Evolutionary conservation across 2,888 invertebrate species (phyloP), one percentile per base, ranked within the genome.

Genomic region (Trilocha varians): DNA sequence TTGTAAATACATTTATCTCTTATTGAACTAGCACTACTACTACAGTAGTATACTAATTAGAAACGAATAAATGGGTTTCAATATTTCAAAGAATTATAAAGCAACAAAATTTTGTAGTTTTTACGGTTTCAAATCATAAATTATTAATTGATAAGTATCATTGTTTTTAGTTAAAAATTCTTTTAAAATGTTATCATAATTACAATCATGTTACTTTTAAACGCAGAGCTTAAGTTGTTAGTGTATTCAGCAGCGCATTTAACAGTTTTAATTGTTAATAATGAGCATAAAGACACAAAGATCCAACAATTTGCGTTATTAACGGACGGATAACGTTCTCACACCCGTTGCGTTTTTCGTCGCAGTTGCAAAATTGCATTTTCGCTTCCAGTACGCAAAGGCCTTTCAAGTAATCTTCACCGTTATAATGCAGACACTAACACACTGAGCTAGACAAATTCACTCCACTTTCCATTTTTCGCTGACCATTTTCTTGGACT

Each of bases 391-490:
- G 58, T 59, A 49, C 58, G 51, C 49, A 55, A 54, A 50, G 53
- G 57, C 57, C 62, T 69, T 66, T 70, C 58, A 58, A 58, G 50
- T 42, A 62, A 63, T 65, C 55, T 55, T 59, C 62, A 62, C 74
- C 71, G 77, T 75, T 75, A 75, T 53, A 59, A 59, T 58, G 67
- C 63, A 66, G 65, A 70, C 68, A 66, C 65, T 71, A 76, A 72
- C 75, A 74, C 64, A 77, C 73, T 77, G 73, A 65, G 62, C 73
- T 76, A 74, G 72, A 75, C 78, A 66, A 78, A 79, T 78, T 74
- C 65, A 79, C 73, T 78, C 77, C 82, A 83, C 83, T 84, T 84
- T 84, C 82, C 78, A 82, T 83, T 84, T 83, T 83, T 77, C 79
- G 72, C 69, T 65, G 65, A 70, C 68, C 64, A 75, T 82, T 79